phyloP scores from a whole-genome alignment of 2,888 invertebrate genomes.

The Sphinx pinastri region DNA sequence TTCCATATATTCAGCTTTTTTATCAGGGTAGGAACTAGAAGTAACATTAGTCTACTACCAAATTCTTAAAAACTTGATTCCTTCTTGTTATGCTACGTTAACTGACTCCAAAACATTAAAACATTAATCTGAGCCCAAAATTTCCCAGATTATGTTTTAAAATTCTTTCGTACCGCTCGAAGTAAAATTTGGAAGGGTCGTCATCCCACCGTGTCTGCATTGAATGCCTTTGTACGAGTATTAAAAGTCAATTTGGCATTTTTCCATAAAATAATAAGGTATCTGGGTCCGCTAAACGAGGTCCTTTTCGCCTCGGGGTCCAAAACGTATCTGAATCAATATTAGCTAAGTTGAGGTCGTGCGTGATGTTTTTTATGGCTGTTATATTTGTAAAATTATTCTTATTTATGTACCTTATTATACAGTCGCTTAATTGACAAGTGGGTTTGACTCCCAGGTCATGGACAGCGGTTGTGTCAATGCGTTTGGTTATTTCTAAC shows the following conservation, averaged over 20 bases:
- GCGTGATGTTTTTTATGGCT: not conserved
- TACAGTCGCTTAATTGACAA: too few species aligned
- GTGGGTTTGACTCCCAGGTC: too few species aligned
- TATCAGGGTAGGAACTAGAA: not conserved
- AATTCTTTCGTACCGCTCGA: not conserved
- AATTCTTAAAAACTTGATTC: too few species aligned
- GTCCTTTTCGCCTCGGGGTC: constrained; percentile 18
- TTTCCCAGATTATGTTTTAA: constrained; percentile 18
- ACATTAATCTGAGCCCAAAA: constrained; percentile 3
- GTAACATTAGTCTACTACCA: too few species aligned
- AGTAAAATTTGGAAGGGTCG: too few species aligned
- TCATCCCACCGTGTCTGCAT: constrained; percentile 11
- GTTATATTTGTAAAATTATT: too few species aligned
- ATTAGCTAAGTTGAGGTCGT: not conserved
- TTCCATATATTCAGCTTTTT: not conserved
- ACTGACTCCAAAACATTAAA: not conserved
- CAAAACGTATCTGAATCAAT: constrained; percentile 5
- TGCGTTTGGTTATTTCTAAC: too few species aligned
- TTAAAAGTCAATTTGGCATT: constrained; percentile 23
- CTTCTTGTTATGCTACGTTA: not conserved
- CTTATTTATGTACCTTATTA: too few species aligned
- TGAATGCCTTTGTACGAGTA: constrained; percentile 17
- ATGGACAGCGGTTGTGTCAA: too few species aligned
- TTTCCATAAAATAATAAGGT: constrained; percentile 25
- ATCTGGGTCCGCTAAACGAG: constrained; percentile 16